Evolutionary conservation across 2,113 vertebrate genomes (phyloP).

Genomic region (Cinclus cinclus): DNA sequence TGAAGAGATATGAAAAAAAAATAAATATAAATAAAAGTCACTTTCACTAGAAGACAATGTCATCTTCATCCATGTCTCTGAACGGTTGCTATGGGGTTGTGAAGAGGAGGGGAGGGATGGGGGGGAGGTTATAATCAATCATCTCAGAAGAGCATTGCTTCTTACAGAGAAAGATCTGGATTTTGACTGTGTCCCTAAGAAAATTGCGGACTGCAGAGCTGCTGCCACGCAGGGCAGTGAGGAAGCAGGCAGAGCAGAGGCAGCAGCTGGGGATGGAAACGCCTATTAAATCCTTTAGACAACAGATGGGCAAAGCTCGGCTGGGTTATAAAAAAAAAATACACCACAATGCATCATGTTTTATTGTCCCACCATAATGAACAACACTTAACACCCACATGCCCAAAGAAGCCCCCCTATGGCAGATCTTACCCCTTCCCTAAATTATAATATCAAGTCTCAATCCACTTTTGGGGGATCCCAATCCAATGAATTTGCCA

Average conservation of each 20-base stretch:
- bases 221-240: constrained; percentile 68
- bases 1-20: background rate
- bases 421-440: background rate
- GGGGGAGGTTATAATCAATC: constrained; percentile 60
- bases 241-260: constrained; percentile 76
- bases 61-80: constrained; percentile 49
- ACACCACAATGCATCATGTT: constrained; percentile 72
- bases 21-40: constrained; percentile 61
- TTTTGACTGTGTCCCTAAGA: constrained; percentile 75
- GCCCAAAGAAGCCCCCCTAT: constrained; percentile 33
- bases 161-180: constrained; percentile 76
- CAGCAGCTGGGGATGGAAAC: constrained; percentile 79
- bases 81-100: constrained; percentile 73
- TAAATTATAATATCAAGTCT: constrained; percentile 9
- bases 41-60: constrained; percentile 61
- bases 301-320: constrained; percentile 81
- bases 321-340: constrained; percentile 50
- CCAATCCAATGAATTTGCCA: background rate
- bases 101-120: constrained; percentile 45
- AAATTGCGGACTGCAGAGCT: constrained; percentile 75
- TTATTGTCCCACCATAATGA: constrained; percentile 70
- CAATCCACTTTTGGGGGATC: constrained; percentile 32
- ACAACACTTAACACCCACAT: constrained; percentile 69
- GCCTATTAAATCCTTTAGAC: constrained; percentile 81
- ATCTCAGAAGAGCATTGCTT: constrained; percentile 68